Conservation (phyloP, 2,888 invertebrate genomes). For the Sycophila texana region DNA sequence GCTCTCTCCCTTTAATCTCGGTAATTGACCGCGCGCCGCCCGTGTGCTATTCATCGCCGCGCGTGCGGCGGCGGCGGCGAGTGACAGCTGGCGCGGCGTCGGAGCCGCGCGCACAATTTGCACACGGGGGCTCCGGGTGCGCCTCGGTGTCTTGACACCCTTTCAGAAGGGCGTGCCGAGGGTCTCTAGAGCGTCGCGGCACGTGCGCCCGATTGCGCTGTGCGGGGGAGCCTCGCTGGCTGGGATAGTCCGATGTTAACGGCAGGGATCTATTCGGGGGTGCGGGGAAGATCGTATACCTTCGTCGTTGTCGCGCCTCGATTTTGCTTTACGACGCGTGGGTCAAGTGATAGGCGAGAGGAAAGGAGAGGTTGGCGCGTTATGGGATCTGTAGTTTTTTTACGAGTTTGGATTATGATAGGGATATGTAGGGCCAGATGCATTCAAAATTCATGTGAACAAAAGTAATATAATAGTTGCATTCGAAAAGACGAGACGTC, state of each 20-base stretch:
- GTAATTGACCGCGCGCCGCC: slow-evolving; percentile 59
- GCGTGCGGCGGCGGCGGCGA: slow-evolving; percentile 55
- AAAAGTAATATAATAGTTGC: too few relatives aligned
- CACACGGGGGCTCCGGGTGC: slow-evolving; percentile 9
- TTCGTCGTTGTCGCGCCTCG: too few relatives aligned
- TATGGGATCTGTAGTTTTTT: too few relatives aligned
- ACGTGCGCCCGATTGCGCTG: background rate
- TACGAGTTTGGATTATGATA: too few relatives aligned
- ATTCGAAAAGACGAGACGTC: too few relatives aligned
- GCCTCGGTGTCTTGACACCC: slow-evolving; percentile 46
- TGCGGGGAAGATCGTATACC: too few relatives aligned
- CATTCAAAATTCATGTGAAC: too few relatives aligned
- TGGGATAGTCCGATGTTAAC: too few relatives aligned
- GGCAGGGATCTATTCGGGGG: too few relatives aligned
- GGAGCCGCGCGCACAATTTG: slow-evolving; percentile 59
- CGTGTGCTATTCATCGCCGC: slow-evolving; percentile 61
- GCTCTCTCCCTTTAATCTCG: slow-evolving; percentile 62
- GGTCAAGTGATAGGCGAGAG: background rate
- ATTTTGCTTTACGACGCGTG: background rate
- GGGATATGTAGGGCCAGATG: too few relatives aligned
- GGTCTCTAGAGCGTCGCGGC: background rate
- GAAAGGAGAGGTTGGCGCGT: too few relatives aligned
- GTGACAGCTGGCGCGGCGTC: slow-evolving; percentile 66
- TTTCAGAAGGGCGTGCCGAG: slow-evolving; percentile 13
- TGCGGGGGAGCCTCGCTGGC: too few relatives aligned